Conservation (phyloP, 2,797 vertebrate genomes). For the Girardinus metallicus region DNA sequence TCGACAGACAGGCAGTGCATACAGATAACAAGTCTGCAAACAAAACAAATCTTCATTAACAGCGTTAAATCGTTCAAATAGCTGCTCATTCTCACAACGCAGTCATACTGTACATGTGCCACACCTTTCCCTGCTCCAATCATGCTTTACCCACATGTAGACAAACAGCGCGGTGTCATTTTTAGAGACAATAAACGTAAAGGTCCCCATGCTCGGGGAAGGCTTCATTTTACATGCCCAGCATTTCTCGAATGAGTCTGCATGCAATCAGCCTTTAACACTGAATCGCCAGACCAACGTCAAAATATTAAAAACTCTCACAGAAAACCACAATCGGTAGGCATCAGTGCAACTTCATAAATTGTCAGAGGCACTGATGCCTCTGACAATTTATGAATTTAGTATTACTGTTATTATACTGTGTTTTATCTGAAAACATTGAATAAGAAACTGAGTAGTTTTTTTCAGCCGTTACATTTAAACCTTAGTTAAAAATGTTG, state of each 20-base stretch:
- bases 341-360: neutral
- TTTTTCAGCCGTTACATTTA: neutral
- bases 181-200: slow-evolving; percentile 1
- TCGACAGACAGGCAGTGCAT: slow-evolving; percentile 19
- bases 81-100: slow-evolving; percentile 48
- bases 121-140: slow-evolving; percentile 30
- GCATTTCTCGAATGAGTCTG: neutral
- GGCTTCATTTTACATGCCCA: slow-evolving; percentile 5
- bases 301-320: neutral
- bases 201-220: neutral
- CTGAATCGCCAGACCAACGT: neutral
- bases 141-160: slow-evolving; percentile 26
- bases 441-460: neutral
- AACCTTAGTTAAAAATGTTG: neutral
- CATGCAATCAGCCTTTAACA: slow-evolving; percentile 16
- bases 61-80: slow-evolving; percentile 44
- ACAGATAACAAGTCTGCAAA: slow-evolving; percentile 18
- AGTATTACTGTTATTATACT: too few relatives aligned
- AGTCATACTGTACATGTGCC: slow-evolving; percentile 25
- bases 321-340: neutral
- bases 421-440: neutral
- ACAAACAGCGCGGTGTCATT: slow-evolving; percentile 3
- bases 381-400: too few relatives aligned
- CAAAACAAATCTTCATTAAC: slow-evolving; percentile 22
- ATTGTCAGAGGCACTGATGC: neutral